Evolutionary conservation across 2,888 invertebrate species (phyloP).

Genomic region (Chydorus sphaericus): DNA sequence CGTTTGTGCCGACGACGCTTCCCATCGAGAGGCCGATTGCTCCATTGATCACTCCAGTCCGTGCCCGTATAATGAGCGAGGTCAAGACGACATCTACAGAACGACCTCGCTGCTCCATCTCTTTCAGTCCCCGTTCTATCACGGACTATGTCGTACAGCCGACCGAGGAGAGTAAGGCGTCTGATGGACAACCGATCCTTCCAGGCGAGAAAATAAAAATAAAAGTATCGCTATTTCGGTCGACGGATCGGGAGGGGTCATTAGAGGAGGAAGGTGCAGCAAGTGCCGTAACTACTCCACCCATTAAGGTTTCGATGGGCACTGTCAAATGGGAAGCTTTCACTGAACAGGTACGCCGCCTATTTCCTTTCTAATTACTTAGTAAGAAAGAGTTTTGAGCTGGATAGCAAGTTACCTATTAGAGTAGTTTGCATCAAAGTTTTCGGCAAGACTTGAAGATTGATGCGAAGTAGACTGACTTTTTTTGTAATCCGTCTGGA

Average conservation of each 20-base stretch:
- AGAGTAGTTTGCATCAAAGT: no score
- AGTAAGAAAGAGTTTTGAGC: constrained; percentile 25
- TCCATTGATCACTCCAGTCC: constrained; percentile 63
- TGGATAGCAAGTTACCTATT: constrained; percentile 15
- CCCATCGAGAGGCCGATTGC: constrained; percentile 70
- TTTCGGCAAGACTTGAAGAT: no score
- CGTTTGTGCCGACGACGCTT: constrained; percentile 77
- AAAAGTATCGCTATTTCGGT: constrained; percentile 50
- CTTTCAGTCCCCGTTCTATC: constrained; percentile 51
- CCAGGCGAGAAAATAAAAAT: constrained; percentile 44
- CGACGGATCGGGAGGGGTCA: constrained; percentile 39
- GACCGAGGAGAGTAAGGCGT: constrained; percentile 16
- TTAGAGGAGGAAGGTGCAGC: constrained; percentile 21
- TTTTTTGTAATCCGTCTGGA: no score
- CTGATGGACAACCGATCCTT: constrained; percentile 22
- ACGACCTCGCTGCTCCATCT: constrained; percentile 55
- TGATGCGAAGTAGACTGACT: no score
- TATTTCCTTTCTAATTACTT: no score
- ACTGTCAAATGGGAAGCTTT: constrained; percentile 35
- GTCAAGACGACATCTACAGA: constrained; percentile 51
- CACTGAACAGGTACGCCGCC: constrained; percentile 36
- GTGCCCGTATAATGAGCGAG: constrained; percentile 36
- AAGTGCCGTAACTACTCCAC: constrained; percentile 18
- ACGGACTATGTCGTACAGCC: constrained; percentile 47
- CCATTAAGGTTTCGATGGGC: constrained; percentile 17